Percentiles rank a stretch among this genome's conserved stretches.
Conservation (phyloP, 2,888 invertebrate genomes). For the Philereme transversata region DNA sequence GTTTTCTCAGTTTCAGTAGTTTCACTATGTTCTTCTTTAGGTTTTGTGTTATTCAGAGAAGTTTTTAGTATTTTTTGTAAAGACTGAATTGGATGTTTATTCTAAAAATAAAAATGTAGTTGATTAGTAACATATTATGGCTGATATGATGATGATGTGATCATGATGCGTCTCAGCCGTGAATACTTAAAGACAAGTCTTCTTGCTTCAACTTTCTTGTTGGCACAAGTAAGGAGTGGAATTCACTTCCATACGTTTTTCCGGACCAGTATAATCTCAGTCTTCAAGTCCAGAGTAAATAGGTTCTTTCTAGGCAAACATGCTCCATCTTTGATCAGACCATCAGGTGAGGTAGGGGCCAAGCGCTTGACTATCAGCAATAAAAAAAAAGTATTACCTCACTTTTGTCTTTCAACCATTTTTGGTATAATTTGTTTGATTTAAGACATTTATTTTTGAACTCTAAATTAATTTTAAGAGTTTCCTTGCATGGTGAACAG, state of each 20-base stretch:
- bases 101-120: background rate
- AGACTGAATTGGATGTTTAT: background rate
- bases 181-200: background rate
- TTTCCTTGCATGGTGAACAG: conserved; percentile 4
- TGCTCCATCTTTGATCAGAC: too few species aligned
- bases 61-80: background rate
- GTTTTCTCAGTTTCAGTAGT: background rate
- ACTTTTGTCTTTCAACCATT: conserved; percentile 1
- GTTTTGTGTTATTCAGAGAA: background rate
- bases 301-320: too few species aligned
- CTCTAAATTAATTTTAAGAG: background rate
- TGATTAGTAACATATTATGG: background rate
- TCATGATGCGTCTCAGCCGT: background rate
- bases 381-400: background rate
- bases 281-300: too few species aligned
- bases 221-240: too few species aligned
- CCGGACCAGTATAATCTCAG: too few species aligned
- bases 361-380: too few species aligned
- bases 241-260: too few species aligned
- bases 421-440: conserved; percentile 5
- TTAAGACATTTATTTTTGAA: conserved; percentile 9
- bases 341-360: too few species aligned
- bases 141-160: background rate
- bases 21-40: background rate
- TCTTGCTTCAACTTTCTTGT: background rate